Evolutionary conservation across 2,797 vertebrate genomes (phyloP).

Genomic region (Champsocephalus gunnari): DNA sequence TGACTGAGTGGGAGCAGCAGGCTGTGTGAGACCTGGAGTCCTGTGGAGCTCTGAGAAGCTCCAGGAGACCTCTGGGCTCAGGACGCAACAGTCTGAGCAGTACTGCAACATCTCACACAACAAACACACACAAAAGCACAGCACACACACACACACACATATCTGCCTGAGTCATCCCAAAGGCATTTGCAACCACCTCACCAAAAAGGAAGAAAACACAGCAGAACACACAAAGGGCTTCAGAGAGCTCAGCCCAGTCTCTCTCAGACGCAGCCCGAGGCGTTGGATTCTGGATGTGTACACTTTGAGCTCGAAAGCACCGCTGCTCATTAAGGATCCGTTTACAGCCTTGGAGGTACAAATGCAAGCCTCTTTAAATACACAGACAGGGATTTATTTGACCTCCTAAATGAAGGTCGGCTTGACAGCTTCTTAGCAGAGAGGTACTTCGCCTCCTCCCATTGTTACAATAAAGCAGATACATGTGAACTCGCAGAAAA

Average conservation of each 20-base stretch:
- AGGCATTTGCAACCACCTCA: slow-evolving; percentile 78
- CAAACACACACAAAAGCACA: slow-evolving; percentile 44
- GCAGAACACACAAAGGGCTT: slow-evolving; percentile 64
- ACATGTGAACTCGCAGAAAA: not conserved
- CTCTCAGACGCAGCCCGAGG: slow-evolving; percentile 69
- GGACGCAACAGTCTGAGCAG: slow-evolving; percentile 57
- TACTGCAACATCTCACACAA: slow-evolving; percentile 51
- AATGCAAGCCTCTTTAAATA: slow-evolving; percentile 34
- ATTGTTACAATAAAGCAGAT: not conserved
- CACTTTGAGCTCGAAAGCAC: slow-evolving; percentile 46
- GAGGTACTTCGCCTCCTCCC: slow-evolving; percentile 3
- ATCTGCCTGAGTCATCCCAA: slow-evolving; percentile 74
- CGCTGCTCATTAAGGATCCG: slow-evolving; percentile 56
- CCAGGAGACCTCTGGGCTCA: slow-evolving; percentile 48
- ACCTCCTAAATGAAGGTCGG: slow-evolving; percentile 38
- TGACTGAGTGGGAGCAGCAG: slow-evolving; percentile 58
- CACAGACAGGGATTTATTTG: slow-evolving; percentile 31
- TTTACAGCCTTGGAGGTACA: slow-evolving; percentile 53
- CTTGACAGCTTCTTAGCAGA: slow-evolving; percentile 7
- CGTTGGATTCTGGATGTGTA: slow-evolving; percentile 44
- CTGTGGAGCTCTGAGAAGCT: slow-evolving; percentile 46
- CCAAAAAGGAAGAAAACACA: slow-evolving; percentile 34
- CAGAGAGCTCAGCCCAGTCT: slow-evolving; percentile 58
- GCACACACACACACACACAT: slow-evolving; percentile 38
- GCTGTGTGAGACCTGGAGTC: slow-evolving; percentile 61